Base-by-base conservation (phyloP, 1,140 invertebrate genomes). In the Heliothis virescens region DNA sequence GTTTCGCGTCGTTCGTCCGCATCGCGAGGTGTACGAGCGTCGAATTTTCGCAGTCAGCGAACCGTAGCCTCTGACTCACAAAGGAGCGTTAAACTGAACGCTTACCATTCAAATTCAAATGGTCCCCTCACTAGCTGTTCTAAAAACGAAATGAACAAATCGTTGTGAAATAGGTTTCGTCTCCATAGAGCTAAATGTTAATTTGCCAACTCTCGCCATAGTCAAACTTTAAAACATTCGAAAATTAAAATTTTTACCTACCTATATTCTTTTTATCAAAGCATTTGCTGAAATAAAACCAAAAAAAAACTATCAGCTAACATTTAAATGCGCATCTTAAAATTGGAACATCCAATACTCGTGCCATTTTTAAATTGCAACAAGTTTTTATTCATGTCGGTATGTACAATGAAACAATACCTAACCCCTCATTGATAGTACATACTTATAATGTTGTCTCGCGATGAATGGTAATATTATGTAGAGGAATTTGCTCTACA, bases 1-100 rank as follows among this genome's bases (percentile, higher is more conserved):
- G 55, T 80, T 75, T 76, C 74, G 74, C 79, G 63, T 80, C 63
- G 79, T 50, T 80, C 73, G 81, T 65, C 74, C 77, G 72, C 62
- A 62, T 53, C 76, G 74, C 60, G 26, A 75, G 72, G 55, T 75
- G 75, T 69, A 57, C 52, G 57, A 85, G 83, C 82, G 84, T 85
- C 82, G 85, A 90, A 91, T 92, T 92, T 93, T 91, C 88, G 88
- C 86, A 90, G 83, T 60, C 91, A 93, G 83, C 91, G 80, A 88
- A 92, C 87, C 92, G 84, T 90, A 79, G 78, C 77, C 82, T 72
- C 79, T 90, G 89, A 91, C 84, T 90, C 89, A 91, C 85, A 86
- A 83, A 85, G 82, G 85, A 86, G 83, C 84, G 87, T 86, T 85
- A 87, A 87, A 85, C 83, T 83, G 79, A 83, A 84, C 86, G 80